Evolutionary conservation across 1,140 invertebrate genomes (phyloP).

Genomic region (Hyles euphorbiae): DNA sequence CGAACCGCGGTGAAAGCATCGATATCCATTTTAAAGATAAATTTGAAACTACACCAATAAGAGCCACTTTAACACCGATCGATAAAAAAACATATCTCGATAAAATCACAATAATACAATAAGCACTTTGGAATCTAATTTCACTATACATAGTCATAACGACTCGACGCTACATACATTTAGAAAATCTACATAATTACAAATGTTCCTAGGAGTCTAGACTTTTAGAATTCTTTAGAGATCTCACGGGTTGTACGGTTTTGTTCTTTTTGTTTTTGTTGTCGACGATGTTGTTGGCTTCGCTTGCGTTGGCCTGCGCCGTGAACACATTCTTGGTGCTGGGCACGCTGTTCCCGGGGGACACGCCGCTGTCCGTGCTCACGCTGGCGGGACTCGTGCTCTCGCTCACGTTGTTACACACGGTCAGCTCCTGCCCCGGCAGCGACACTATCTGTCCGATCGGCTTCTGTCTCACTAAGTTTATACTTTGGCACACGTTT

Average conservation of each 20-base stretch:
- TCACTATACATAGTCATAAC: constrained; percentile 50
- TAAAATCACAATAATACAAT: constrained; percentile 44
- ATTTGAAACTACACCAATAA: constrained; percentile 19
- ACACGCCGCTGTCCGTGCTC: constrained; percentile 62
- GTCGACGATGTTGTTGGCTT: constrained; percentile 40
- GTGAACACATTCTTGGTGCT: constrained; percentile 53
- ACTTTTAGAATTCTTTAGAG: constrained; percentile 70
- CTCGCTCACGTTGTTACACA: constrained; percentile 63
- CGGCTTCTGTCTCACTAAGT: constrained; percentile 70
- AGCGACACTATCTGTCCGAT: constrained; percentile 69
- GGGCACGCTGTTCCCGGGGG: constrained; percentile 55
- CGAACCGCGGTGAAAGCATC: not conserved
- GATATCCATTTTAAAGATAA: constrained; percentile 1
- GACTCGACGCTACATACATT: constrained; percentile 65
- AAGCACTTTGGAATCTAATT: constrained; percentile 66
- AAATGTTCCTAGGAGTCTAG: constrained; percentile 67
- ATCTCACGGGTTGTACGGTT: constrained; percentile 37
- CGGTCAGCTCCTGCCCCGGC: constrained; percentile 63
- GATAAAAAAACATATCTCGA: constrained; percentile 15
- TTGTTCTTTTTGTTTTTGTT: constrained; percentile 60
- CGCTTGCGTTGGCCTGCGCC: constrained; percentile 36
- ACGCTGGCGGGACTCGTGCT: constrained; percentile 57
- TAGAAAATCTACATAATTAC: constrained; percentile 76
- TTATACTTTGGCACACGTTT: constrained; percentile 73
- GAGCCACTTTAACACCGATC: constrained; percentile 21